These are phyloP conservation scores for Zaprionus ornatus DNA, from an alignment of 1,140 invertebrate species.

Conservation along the genomic window DNA sequence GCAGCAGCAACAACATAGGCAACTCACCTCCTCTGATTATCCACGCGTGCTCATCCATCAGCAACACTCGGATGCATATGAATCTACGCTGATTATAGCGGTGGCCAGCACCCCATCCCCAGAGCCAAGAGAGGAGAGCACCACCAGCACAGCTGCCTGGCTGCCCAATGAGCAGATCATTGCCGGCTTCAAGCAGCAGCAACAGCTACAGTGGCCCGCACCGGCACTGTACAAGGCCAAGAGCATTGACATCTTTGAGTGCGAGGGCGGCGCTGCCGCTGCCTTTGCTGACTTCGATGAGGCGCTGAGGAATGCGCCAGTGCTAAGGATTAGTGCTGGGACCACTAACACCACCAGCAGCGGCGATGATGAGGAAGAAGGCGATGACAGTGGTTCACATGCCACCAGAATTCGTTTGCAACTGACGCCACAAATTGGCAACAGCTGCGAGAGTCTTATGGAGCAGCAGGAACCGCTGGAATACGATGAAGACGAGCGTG, in stretches of 20 bases:
- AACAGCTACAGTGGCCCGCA: constrained; percentile 38
- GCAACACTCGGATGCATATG: constrained; percentile 72
- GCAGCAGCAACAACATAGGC: constrained; percentile 6
- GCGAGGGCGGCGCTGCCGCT: constrained; percentile 26
- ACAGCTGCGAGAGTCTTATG: constrained; percentile 68
- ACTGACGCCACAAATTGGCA: constrained; percentile 57
- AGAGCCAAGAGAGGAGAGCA: not conserved
- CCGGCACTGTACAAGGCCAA: constrained; percentile 69
- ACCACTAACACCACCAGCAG: constrained; percentile 32
- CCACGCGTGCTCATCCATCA: constrained; percentile 80
- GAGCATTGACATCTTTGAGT: constrained; percentile 81
- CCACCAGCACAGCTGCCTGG: constrained; percentile 37
- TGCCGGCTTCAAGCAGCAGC: constrained; percentile 52
- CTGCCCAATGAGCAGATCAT: constrained; percentile 71
- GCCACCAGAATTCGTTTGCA: constrained; percentile 62
- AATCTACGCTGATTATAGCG: constrained; percentile 79
- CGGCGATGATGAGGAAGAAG: constrained; percentile 40
- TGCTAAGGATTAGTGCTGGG: constrained; percentile 57
- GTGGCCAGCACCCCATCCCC: constrained; percentile 50
- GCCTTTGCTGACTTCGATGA: constrained; percentile 83
- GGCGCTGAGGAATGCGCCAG: constrained; percentile 68
- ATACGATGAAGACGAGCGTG: constrained; percentile 9
- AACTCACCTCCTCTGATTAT: constrained; percentile 38
- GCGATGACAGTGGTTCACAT: constrained; percentile 64
- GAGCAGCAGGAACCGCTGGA: constrained; percentile 54